A percentile compares a stretch with the other conserved stretches of the same genome.
Conservation (phyloP, 2,888 invertebrate species). For the Oxyscelio sp. region DNA sequence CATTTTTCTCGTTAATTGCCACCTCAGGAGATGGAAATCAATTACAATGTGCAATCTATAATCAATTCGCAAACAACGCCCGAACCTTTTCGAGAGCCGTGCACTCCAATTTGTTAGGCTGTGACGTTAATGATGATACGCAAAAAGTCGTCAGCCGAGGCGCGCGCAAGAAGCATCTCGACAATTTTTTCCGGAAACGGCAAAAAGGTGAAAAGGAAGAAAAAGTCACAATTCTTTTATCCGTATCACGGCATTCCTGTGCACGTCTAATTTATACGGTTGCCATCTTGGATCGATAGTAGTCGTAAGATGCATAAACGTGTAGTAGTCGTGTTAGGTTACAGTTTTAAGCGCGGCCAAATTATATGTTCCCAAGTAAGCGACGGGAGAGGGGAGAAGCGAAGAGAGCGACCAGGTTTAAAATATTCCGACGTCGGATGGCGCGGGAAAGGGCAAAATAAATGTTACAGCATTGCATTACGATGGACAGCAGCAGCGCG, state of each 20-base stretch:
- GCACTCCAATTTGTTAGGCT: slow-evolving; percentile 53
- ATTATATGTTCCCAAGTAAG: slow-evolving; percentile 86
- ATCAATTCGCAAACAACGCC: slow-evolving; percentile 54
- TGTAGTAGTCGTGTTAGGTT: slow-evolving; percentile 86
- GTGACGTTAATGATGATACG: slow-evolving; percentile 59
- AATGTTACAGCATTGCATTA: slow-evolving; percentile 85
- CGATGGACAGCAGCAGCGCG: slow-evolving; percentile 81
- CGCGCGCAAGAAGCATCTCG: slow-evolving; percentile 31
- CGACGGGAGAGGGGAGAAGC: slow-evolving; percentile 63
- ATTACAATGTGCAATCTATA: slow-evolving; percentile 57
- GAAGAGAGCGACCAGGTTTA: slow-evolving; percentile 80
- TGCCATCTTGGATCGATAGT: slow-evolving; percentile 86
- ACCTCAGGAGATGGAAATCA: slow-evolving; percentile 32
- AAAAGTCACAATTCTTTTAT: slow-evolving; percentile 27
- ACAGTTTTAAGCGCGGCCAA: slow-evolving; percentile 88
- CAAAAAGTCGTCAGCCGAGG: slow-evolving; percentile 39
- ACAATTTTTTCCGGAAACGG: slow-evolving; percentile 23
- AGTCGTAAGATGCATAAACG: slow-evolving; percentile 78
- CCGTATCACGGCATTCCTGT: slow-evolving; percentile 73
- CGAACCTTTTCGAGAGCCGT: slow-evolving; percentile 10
- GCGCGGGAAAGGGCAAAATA: slow-evolving; percentile 87
- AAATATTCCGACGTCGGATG: slow-evolving; percentile 86
- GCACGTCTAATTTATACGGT: slow-evolving; percentile 85
- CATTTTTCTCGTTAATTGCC: slow-evolving; percentile 34
- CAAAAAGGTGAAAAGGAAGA: neutral